Evolutionary conservation across 2,888 invertebrate species (phyloP).

Genomic region (Drosophila parthenogenetica): DNA sequence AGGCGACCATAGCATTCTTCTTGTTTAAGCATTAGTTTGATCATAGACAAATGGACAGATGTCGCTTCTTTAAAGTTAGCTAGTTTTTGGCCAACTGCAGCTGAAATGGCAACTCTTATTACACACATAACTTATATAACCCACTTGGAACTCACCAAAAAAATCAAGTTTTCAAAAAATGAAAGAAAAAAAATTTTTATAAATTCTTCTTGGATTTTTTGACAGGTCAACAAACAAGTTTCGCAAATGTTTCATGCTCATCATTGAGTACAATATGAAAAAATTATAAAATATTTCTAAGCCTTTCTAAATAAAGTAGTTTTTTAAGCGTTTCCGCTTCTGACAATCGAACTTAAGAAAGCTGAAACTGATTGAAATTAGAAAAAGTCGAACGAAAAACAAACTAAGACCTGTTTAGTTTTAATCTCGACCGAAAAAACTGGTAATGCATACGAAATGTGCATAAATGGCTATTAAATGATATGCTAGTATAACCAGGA

Average conservation of each 20-base stretch:
- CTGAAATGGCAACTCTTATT: too few species aligned
- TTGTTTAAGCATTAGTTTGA: too few species aligned
- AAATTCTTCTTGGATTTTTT: neutral
- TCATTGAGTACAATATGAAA: neutral
- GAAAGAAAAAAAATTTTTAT: too few species aligned
- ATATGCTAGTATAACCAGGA: conserved; percentile 23
- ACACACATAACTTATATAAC: too few species aligned
- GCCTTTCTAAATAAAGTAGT: neutral
- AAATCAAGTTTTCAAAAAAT: neutral
- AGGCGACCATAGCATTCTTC: too few species aligned
- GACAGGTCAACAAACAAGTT: neutral
- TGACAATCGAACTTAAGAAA: too few species aligned
- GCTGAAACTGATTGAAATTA: neutral
- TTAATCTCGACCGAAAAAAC: too few species aligned
- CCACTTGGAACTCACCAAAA: too few species aligned
- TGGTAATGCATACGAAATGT: conserved; percentile 10
- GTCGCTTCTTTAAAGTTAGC: too few species aligned
- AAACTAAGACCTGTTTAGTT: conserved; percentile 7
- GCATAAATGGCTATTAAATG: conserved; percentile 23
- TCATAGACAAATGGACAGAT: too few species aligned
- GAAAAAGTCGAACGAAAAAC: neutral
- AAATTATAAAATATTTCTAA: neutral
- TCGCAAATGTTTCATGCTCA: neutral
- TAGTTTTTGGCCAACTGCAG: too few species aligned
- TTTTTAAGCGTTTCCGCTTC: too few species aligned